These are phyloP conservation scores for Eubasilissa regina DNA, from an alignment of 1,140 invertebrate species.

Conservation along the genomic window DNA sequence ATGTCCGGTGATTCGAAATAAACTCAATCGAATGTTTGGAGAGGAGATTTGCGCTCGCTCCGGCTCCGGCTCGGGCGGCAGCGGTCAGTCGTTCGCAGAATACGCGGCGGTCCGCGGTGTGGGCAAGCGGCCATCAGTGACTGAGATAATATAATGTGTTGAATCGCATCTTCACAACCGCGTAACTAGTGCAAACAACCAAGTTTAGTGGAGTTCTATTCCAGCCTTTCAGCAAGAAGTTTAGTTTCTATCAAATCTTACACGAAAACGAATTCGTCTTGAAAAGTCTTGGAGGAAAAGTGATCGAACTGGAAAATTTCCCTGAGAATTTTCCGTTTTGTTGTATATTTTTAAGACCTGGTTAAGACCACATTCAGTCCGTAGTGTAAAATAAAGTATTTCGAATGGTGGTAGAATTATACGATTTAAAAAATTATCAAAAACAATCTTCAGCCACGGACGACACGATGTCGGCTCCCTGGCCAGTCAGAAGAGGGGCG, in stretches of 20 bases:
- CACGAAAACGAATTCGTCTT: too few relatives aligned
- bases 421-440: slow-evolving; percentile 62
- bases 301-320: not conserved
- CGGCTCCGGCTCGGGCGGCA: slow-evolving; percentile 61
- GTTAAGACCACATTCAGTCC: too few relatives aligned
- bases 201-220: too few relatives aligned
- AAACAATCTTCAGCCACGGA: slow-evolving; percentile 57
- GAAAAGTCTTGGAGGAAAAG: not conserved
- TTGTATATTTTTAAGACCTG: too few relatives aligned
- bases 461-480: slow-evolving; percentile 72
- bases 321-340: too few relatives aligned
- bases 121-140: too few relatives aligned
- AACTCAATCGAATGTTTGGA: slow-evolving; percentile 58
- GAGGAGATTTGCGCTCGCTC: slow-evolving; percentile 62
- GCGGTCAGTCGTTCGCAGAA: slow-evolving; percentile 65
- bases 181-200: too few relatives aligned
- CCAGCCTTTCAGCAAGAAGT: too few relatives aligned
- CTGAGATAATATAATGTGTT: too few relatives aligned
- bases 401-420: not conserved
- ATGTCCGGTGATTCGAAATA: slow-evolving; percentile 12
- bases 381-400: not conserved
- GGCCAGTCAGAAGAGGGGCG: slow-evolving; percentile 78
- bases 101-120: too few relatives aligned
- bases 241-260: too few relatives aligned
- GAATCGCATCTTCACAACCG: too few relatives aligned